phyloP scores from a whole-genome alignment of 2,113 vertebrate genomes.

The Panurus biarmicus region DNA sequence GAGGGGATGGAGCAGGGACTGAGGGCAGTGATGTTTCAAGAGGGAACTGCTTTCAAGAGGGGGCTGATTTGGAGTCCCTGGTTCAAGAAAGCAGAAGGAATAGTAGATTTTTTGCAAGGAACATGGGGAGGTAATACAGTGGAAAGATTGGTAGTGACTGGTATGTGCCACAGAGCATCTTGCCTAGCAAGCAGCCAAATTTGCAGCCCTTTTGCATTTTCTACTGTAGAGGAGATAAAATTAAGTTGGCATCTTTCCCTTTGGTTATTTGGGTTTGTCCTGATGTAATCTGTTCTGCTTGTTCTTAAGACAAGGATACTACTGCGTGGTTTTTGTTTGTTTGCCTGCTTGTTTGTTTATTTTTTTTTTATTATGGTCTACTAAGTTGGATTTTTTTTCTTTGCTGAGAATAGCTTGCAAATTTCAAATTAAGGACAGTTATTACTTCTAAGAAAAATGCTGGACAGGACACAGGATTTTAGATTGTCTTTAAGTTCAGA shows the following conservation, averaged over 20 bases:
- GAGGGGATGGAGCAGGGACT: neutral
- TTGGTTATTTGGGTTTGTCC: neutral
- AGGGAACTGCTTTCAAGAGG: neutral
- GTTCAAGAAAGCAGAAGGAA: neutral
- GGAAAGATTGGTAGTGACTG: neutral
- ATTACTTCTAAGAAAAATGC: neutral
- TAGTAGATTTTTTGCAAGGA: neutral
- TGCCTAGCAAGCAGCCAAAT: neutral
- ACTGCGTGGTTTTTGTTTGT: neutral
- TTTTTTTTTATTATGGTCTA: neutral
- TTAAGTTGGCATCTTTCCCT: neutral
- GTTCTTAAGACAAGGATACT: neutral
- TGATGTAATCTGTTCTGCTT: neutral
- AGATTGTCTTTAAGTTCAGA: neutral
- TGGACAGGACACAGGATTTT: neutral
- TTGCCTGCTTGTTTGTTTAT: neutral
- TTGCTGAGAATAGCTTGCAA: neutral
- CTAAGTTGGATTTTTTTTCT: neutral
- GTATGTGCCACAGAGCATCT: neutral
- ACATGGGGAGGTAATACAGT: neutral
- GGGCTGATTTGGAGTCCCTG: rapidly evolving
- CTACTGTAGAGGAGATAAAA: neutral
- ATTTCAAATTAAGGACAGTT: neutral
- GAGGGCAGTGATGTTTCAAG: neutral
- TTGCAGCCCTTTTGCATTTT: neutral